A percentile compares a stretch with the other conserved stretches of the same genome.
Conservation (phyloP, 2,113 vertebrate genomes). For the Anseranas semipalmata region DNA sequence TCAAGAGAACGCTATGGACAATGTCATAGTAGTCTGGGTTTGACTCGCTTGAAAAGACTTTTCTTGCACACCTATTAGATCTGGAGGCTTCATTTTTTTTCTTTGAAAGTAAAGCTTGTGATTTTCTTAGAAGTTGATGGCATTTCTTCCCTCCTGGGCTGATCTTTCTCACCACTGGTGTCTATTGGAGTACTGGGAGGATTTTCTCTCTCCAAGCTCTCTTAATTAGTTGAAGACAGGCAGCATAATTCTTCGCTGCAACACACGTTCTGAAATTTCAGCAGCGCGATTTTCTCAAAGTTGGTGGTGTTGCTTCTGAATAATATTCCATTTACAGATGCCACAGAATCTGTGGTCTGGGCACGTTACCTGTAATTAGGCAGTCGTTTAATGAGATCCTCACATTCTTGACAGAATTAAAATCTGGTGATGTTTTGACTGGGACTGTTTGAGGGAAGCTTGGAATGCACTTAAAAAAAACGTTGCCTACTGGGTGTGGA, state of each 20-base stretch:
- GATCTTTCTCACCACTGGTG: neutral
- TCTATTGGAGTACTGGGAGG: neutral
- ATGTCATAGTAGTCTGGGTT: neutral
- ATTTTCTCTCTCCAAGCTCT: neutral
- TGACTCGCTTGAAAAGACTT: neutral
- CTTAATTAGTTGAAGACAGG: neutral
- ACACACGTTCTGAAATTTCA: neutral
- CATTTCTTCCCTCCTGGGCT: neutral
- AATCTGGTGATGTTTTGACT: conserved; percentile 62
- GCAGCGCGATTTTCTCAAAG: no score
- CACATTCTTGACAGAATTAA: conserved; percentile 57
- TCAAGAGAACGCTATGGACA: neutral
- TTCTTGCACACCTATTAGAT: neutral
- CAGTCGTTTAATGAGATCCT: conserved; percentile 55
- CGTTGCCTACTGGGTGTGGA: conserved; percentile 55
- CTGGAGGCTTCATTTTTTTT: neutral
- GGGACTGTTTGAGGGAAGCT: conserved; percentile 53
- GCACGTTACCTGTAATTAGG: conserved; percentile 62
- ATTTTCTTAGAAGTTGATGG: neutral
- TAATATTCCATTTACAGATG: neutral
- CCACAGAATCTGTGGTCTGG: conserved; percentile 28
- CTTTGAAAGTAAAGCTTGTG: neutral
- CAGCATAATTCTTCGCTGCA: neutral
- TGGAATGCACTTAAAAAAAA: conserved; percentile 51
- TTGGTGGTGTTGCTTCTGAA: neutral